Evolutionary conservation across 2,888 invertebrate genomes (phyloP).

Genomic region (Leptopterna dolabrata): DNA sequence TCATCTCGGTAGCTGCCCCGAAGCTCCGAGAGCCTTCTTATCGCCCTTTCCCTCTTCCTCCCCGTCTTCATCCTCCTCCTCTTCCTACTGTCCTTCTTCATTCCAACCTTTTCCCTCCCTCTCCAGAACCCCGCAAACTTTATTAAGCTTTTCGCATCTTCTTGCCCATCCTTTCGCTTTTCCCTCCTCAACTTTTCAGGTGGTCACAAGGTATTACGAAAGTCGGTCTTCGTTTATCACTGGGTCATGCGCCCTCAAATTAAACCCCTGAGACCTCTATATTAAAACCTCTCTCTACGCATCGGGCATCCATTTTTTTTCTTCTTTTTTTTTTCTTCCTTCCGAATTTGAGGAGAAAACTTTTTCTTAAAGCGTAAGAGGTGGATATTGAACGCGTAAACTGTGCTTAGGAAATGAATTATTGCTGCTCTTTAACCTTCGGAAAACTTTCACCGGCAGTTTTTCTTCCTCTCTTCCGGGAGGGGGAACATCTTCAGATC

Average conservation of each 20-base stretch:
- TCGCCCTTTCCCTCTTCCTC: constrained; percentile 10
- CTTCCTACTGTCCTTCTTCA: not conserved
- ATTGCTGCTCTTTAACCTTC: constrained; percentile 30
- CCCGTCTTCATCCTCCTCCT: not conserved
- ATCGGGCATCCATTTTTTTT: constrained; percentile 18
- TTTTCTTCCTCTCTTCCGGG: not conserved
- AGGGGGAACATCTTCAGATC: not conserved
- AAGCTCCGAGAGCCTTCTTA: constrained; percentile 40
- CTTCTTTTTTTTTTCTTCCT: not conserved
- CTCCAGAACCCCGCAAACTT: not conserved
- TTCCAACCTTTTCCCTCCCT: not conserved
- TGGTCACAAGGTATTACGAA: constrained; percentile 52
- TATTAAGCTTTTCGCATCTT: constrained; percentile 26
- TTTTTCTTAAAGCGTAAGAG: constrained; percentile 22
- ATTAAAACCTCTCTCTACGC: constrained; percentile 39
- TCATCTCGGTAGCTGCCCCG: constrained; percentile 36
- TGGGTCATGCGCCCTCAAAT: constrained; percentile 51
- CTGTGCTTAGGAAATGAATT: constrained; percentile 33
- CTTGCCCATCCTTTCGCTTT: not conserved
- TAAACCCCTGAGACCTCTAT: constrained; percentile 50
- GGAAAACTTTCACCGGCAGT: not conserved
- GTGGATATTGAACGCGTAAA: constrained; percentile 45
- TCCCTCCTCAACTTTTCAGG: constrained; percentile 42
- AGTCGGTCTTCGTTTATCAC: constrained; percentile 51
- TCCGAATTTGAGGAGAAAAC: constrained; percentile 36